Percentiles rank a stretch among this genome's conserved stretches.
Conservation (phyloP, 2,888 invertebrate genomes). For the Calameuta idolon region DNA sequence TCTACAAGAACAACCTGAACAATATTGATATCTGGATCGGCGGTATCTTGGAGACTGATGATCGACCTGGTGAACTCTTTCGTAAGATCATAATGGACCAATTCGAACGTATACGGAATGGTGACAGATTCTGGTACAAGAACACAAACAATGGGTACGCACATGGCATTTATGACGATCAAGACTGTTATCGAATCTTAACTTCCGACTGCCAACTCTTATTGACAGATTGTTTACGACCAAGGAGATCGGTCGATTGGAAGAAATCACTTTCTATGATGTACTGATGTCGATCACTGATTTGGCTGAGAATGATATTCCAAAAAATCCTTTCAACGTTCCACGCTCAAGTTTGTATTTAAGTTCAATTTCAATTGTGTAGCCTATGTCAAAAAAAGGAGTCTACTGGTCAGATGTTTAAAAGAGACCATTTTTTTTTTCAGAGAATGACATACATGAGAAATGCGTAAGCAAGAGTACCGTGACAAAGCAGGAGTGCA, state of each 20-base stretch:
- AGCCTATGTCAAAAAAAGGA: not conserved
- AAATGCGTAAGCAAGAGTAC: conserved; percentile 22
- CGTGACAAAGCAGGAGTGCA: conserved; percentile 22
- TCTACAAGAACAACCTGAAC: conserved; percentile 64
- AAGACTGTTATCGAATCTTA: conserved; percentile 2
- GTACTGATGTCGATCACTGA: conserved; percentile 68
- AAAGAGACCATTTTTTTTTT: not conserved
- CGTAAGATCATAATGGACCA: conserved; percentile 70
- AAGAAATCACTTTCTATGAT: conserved; percentile 67
- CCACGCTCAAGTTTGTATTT: conserved; percentile 43
- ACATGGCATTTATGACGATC: not conserved
- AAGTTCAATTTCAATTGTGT: not conserved
- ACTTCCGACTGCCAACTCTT: not conserved
- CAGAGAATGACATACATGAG: conserved; percentile 25
- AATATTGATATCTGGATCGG: conserved; percentile 72
- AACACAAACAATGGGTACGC: conserved; percentile 66
- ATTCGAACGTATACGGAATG: conserved; percentile 70
- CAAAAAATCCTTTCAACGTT: conserved; percentile 67
- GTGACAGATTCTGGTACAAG: conserved; percentile 73
- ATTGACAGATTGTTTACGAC: conserved; percentile 67
- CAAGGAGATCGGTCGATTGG: conserved; percentile 66
- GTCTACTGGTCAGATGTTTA: not conserved
- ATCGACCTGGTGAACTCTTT: conserved; percentile 70
- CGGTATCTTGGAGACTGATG: conserved; percentile 70
- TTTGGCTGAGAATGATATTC: conserved; percentile 67